Conservation (phyloP, 1,140 invertebrate species). For the Sinonovacula constricta region DNA sequence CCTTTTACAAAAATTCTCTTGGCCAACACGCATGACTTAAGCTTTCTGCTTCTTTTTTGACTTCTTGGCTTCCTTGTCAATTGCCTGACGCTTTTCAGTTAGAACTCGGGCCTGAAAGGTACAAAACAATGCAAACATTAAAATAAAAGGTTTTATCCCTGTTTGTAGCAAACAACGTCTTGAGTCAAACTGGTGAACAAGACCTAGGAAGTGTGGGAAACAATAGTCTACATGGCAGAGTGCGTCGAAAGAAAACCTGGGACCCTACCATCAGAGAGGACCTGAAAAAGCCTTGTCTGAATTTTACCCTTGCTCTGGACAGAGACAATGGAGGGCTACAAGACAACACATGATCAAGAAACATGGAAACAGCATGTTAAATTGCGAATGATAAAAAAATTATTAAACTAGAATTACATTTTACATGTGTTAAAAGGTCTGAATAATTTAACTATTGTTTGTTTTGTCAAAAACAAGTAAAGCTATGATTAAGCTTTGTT, state of each 20-base stretch:
- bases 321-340: not conserved
- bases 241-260: not conserved
- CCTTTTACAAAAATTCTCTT: too few species aligned
- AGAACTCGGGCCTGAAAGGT: constrained; percentile 61
- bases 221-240: not conserved
- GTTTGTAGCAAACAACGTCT: not conserved
- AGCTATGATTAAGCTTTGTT: too few species aligned
- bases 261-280: too few species aligned
- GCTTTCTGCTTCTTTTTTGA: constrained; percentile 51
- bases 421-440: too few species aligned
- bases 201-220: not conserved
- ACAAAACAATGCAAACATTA: not conserved
- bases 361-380: not conserved
- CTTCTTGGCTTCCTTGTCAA: constrained; percentile 64
- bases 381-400: not conserved
- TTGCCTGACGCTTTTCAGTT: constrained; percentile 70
- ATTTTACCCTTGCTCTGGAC: too few species aligned
- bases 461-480: too few species aligned
- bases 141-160: too few species aligned
- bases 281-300: too few species aligned
- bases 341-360: not conserved
- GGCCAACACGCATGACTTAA: too few species aligned
- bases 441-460: too few species aligned
- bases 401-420: not conserved
- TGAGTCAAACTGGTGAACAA: not conserved